A percentile compares a stretch with the other conserved stretches of the same genome.
phyloP scores from a whole-genome alignment of 2,797 vertebrate species.

The Tragopan temminckii region DNA sequence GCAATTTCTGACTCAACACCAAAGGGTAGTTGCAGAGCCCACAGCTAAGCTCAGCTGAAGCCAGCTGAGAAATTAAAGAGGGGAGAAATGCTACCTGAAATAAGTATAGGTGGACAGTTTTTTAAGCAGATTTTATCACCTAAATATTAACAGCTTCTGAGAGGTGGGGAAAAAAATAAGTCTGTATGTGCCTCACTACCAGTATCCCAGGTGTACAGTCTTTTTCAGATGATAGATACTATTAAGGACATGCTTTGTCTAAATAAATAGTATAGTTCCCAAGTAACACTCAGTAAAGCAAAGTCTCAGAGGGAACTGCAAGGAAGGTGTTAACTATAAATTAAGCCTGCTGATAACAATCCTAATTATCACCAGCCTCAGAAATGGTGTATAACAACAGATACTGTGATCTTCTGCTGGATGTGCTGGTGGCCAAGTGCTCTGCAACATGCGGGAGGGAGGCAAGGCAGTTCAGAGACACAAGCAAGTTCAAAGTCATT shows the following conservation, averaged over 20 bases:
- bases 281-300: neutral
- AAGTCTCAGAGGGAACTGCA: neutral
- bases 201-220: neutral
- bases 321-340: neutral
- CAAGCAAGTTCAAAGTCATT: neutral
- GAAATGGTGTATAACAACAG: neutral
- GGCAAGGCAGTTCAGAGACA: neutral
- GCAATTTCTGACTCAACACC: neutral
- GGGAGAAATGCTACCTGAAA: neutral
- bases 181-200: neutral
- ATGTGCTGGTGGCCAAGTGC: no score
- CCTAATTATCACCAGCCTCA: neutral
- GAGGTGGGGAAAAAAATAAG: neutral
- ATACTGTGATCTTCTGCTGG: neutral
- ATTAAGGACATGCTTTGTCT: neutral
- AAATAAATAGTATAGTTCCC: neutral
- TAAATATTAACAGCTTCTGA: neutral
- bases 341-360: neutral
- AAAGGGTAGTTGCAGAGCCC: neutral
- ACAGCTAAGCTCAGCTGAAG: neutral
- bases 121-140: neutral
- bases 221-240: neutral
- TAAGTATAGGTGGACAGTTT: neutral
- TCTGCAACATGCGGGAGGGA: rapidly evolving
- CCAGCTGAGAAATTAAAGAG: neutral